Evolutionary conservation across 1,140 invertebrate species (phyloP).

Genomic region (Rhagoletis zephyria): DNA sequence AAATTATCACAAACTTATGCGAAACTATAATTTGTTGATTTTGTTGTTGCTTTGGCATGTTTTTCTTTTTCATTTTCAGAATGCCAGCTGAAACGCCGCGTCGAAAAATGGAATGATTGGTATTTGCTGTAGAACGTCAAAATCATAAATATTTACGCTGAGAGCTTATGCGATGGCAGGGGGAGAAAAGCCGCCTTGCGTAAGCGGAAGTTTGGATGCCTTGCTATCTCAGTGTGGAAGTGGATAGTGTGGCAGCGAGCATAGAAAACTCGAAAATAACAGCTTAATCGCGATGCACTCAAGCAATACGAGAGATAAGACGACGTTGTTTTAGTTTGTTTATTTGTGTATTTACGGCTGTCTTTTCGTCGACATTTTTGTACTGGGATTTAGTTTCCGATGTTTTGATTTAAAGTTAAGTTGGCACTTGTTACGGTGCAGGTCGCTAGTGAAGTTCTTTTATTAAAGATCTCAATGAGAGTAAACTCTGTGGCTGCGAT

Average conservation of each 20-base stretch:
- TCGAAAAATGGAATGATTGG: not conserved
- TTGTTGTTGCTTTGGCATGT: not conserved
- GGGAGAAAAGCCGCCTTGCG: too few species aligned
- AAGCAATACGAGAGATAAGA: not conserved
- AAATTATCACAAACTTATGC: constrained; percentile 14
- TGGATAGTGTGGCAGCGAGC: not conserved
- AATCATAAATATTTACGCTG: constrained; percentile 8
- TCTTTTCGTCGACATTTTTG: too few species aligned
- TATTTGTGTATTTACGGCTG: too few species aligned
- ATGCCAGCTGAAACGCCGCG: not conserved
- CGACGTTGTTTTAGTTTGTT: too few species aligned
- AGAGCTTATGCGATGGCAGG: not conserved
- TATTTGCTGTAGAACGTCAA: not conserved
- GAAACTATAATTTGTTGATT: not conserved
- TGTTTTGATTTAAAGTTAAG: too few species aligned
- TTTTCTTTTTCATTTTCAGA: not conserved
- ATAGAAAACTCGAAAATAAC: not conserved
- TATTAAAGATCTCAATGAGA: too few species aligned
- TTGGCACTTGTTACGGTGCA: too few species aligned
- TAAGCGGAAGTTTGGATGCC: not conserved
- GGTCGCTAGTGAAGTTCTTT: too few species aligned
- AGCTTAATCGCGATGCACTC: not conserved
- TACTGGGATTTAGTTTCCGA: too few species aligned
- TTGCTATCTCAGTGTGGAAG: not conserved
- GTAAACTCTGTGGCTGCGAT: too few species aligned